Percentiles rank a stretch among this genome's conserved stretches.
phyloP scores from a whole-genome alignment of 1,140 invertebrate genomes.

The Diachasma alloeum region DNA sequence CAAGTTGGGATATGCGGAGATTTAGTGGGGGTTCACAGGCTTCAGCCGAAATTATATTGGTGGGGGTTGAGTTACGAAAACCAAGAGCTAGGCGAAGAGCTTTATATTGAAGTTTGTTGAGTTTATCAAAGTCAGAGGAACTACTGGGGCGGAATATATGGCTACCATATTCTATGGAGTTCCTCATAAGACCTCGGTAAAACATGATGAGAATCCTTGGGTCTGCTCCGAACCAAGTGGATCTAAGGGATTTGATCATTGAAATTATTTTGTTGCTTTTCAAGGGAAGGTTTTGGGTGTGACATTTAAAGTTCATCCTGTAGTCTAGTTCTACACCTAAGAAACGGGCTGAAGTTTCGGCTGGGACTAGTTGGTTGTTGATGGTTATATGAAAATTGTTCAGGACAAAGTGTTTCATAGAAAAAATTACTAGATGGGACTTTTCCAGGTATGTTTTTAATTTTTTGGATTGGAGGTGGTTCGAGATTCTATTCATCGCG shows the following conservation, averaged over 20 bases:
- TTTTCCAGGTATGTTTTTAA: neutral
- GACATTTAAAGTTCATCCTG: neutral
- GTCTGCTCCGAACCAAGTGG: slow-evolving; percentile 9
- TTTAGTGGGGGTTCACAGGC: neutral
- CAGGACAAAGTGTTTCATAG: neutral
- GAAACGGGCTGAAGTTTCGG: neutral
- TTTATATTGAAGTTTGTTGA: neutral
- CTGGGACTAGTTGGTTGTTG: neutral
- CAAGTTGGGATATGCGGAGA: neutral
- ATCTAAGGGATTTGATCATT: neutral
- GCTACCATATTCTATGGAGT: neutral
- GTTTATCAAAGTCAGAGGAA: neutral
- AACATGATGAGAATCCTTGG: neutral
- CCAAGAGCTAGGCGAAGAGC: neutral
- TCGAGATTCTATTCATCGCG: neutral
- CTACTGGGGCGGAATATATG: neutral
- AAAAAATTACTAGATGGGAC: neutral
- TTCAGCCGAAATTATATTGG: slow-evolving; percentile 8
- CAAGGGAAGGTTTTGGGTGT: neutral
- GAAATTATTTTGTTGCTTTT: neutral
- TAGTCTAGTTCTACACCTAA: neutral
- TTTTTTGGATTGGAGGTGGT: neutral
- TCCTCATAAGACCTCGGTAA: too few species aligned
- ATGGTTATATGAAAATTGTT: neutral
- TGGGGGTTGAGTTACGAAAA: neutral